These are phyloP conservation scores for Lycocerus yunnanus DNA, from an alignment of 2,888 invertebrate genomes.

Conservation along the genomic window DNA sequence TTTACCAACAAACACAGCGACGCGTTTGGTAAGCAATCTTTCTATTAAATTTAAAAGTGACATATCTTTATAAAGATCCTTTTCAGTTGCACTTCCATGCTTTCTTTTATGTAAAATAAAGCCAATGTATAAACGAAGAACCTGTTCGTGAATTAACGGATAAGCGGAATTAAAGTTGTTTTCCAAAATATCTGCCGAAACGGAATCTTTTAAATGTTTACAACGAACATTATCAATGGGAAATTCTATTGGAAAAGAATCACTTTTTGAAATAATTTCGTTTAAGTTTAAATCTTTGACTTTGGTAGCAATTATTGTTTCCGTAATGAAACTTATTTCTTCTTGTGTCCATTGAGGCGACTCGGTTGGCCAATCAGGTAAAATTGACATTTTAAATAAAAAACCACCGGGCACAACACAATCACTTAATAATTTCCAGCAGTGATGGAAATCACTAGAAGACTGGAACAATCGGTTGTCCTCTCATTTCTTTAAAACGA, in stretches of 20 bases:
- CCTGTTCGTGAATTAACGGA: slow-evolving; percentile 71
- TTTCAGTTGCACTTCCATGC: slow-evolving; percentile 40
- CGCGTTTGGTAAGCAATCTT: slow-evolving; percentile 59
- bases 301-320: neutral
- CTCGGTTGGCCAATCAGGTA: slow-evolving; percentile 22
- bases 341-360: slow-evolving; percentile 10
- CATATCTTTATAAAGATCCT: slow-evolving; percentile 54
- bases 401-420: no score
- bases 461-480: no score
- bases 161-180: slow-evolving; percentile 65
- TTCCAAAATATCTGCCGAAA: slow-evolving; percentile 36
- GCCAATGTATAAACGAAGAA: slow-evolving; percentile 63
- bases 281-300: slow-evolving; percentile 22
- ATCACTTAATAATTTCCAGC: no score
- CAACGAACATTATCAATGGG: slow-evolving; percentile 51
- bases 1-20: slow-evolving; percentile 55
- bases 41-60: slow-evolving; percentile 58
- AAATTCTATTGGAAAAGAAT: slow-evolving; percentile 52
- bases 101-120: slow-evolving; percentile 67
- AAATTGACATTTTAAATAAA: slow-evolving; percentile 9
- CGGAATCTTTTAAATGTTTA: slow-evolving; percentile 35
- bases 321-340: neutral
- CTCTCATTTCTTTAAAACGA: no score
- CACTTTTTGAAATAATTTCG: slow-evolving; percentile 50
- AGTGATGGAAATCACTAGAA: no score